These are phyloP conservation scores for Laticauda colubrina DNA, from an alignment of 2,113 vertebrate species.

Conservation along the genomic window DNA sequence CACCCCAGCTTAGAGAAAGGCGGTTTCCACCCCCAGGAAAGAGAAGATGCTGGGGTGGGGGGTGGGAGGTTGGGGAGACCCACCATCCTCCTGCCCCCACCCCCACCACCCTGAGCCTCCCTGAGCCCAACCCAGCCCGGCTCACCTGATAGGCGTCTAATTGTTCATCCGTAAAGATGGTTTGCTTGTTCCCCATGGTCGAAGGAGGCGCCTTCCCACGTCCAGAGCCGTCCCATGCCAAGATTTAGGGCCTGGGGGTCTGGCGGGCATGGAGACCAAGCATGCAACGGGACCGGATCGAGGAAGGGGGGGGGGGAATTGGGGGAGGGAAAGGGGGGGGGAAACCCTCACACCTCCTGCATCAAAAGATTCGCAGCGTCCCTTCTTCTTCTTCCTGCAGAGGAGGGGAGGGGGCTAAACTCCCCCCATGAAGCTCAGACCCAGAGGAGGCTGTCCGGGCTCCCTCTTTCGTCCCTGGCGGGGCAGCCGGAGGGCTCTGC, in stretches of 20 bases:
- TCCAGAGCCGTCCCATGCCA: slow-evolving; percentile 78
- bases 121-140: not conserved
- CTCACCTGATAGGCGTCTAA: slow-evolving; percentile 94
- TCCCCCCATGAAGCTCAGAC: not conserved
- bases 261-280: slow-evolving; percentile 78
- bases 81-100: fast-evolving
- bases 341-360: slow-evolving; percentile 62
- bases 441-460: not conserved
- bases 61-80: not conserved
- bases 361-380: slow-evolving; percentile 54
- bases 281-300: slow-evolving; percentile 46
- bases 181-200: slow-evolving; percentile 95
- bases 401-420: slow-evolving; percentile 6
- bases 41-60: not conserved
- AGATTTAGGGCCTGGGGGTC: slow-evolving; percentile 70
- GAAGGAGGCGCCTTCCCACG: slow-evolving; percentile 70
- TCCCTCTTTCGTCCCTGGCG: not conserved
- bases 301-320: not conserved
- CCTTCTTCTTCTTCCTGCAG: not conserved
- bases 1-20: not conserved
- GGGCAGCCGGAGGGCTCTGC: not conserved
- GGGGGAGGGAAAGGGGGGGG: too few species aligned
- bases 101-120: not conserved
- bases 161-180: slow-evolving; percentile 95
- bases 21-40: not conserved